Conservation (phyloP, 2,888 invertebrate genomes). For the Drosophila sordidula region DNA sequence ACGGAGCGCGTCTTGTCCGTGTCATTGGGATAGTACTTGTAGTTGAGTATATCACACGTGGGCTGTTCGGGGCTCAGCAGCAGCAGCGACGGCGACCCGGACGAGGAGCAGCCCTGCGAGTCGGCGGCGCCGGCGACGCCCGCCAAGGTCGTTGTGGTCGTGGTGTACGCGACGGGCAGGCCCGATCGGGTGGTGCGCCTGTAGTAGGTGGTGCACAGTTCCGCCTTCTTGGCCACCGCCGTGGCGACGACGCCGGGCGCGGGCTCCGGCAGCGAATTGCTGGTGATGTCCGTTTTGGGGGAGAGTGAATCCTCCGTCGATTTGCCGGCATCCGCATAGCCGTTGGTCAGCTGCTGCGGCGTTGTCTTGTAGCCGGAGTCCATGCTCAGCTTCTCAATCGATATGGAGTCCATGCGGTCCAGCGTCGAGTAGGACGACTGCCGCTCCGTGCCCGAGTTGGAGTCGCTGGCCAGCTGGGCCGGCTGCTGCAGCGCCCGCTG, state of each 20-base stretch:
- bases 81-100: constrained; percentile 68
- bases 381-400: constrained; percentile 83
- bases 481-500: constrained; percentile 70
- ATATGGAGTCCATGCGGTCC: constrained; percentile 83
- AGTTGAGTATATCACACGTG: constrained; percentile 84
- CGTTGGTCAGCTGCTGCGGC: constrained; percentile 78
- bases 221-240: constrained; percentile 53
- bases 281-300: constrained; percentile 78
- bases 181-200: constrained; percentile 82
- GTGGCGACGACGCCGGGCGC: not conserved
- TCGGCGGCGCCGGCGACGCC: constrained; percentile 12
- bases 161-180: constrained; percentile 79
- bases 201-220: constrained; percentile 77
- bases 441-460: constrained; percentile 71
- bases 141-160: constrained; percentile 40
- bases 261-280: constrained; percentile 61
- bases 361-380: constrained; percentile 84
- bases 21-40: constrained; percentile 83
- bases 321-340: constrained; percentile 71
- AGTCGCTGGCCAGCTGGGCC: constrained; percentile 55
- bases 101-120: constrained; percentile 54
- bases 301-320: constrained; percentile 81
- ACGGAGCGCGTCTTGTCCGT: constrained; percentile 80
- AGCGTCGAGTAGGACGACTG: constrained; percentile 80
- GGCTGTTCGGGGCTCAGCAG: constrained; percentile 76